Evolutionary conservation across 2,888 invertebrate genomes (phyloP).

Genomic region (Erebia ligea): DNA sequence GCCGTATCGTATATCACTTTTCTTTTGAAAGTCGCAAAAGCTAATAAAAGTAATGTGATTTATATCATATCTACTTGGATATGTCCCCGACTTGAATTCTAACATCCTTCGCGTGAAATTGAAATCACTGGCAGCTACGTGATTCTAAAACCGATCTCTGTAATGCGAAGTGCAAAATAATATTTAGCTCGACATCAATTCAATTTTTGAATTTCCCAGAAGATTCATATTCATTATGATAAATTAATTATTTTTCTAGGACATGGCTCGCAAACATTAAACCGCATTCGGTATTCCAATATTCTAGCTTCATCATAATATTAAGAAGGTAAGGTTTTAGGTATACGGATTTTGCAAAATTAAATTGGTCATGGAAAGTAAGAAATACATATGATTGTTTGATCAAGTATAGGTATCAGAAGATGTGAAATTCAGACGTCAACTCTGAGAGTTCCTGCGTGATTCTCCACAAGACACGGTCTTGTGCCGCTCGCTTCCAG

Average conservation of each 20-base stretch:
- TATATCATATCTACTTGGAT: slow-evolving; percentile 17
- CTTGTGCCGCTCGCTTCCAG: no score
- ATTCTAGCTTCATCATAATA: no score
- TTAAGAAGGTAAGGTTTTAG: no score
- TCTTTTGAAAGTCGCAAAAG: slow-evolving; percentile 16
- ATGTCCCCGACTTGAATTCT: slow-evolving; percentile 13
- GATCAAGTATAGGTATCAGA: no score
- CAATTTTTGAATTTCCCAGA: background rate
- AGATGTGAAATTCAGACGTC: no score
- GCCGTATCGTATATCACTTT: slow-evolving; percentile 2
- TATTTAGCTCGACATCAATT: slow-evolving; percentile 2
- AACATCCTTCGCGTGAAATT: slow-evolving; percentile 18
- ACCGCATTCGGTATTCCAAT: no score
- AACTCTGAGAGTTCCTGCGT: no score
- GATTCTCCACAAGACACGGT: no score
- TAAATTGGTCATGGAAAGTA: no score
- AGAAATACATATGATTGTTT: no score
- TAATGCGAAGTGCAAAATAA: slow-evolving; percentile 7
- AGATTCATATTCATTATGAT: background rate
- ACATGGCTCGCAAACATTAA: background rate
- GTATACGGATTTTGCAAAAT: no score
- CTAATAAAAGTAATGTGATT: slow-evolving; percentile 19
- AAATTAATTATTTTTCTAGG: background rate
- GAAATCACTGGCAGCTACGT: slow-evolving; percentile 21
- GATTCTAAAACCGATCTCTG: slow-evolving; percentile 4